These are phyloP conservation scores for Alethe castanea DNA, from an alignment of 2,113 vertebrate genomes.

Conservation along the genomic window DNA sequence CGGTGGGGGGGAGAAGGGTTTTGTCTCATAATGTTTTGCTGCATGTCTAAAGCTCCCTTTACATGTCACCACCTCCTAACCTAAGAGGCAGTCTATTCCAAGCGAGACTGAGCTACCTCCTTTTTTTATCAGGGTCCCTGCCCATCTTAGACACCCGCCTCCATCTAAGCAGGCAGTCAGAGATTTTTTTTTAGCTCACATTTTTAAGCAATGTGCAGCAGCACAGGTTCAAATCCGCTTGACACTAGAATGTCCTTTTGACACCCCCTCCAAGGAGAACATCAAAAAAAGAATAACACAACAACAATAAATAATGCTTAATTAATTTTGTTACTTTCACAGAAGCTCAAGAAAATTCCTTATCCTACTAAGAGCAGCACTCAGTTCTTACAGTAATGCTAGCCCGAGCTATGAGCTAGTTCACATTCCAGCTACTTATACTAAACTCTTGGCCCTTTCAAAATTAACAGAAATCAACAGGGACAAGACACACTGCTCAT, in stretches of 20 bases:
- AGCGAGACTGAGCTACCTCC: not conserved
- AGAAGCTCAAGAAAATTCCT: not conserved
- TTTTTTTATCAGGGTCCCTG: not conserved
- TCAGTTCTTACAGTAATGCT: not conserved
- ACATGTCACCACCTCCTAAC: conserved; percentile 15
- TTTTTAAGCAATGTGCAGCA: not conserved
- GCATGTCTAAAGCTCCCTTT: conserved; percentile 10
- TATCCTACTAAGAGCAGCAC: not conserved
- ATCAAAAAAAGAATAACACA: not conserved
- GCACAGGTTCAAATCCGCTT: not conserved
- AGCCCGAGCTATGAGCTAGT: not conserved
- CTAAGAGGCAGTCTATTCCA: not conserved
- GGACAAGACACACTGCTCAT: not conserved
- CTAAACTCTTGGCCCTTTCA: not conserved
- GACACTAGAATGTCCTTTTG: not conserved
- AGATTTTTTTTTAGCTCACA: not conserved
- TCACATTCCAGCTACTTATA: not conserved
- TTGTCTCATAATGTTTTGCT: not conserved
- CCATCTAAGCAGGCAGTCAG: not conserved
- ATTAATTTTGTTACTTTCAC: not conserved
- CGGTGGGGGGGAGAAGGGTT: not conserved
- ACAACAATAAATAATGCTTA: not conserved
- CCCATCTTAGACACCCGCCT: not conserved
- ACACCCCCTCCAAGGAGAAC: not conserved
- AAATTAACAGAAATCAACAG: conserved; percentile 11